Conservation (phyloP, 2,888 invertebrate genomes). For the Callinectes sapidus region DNA sequence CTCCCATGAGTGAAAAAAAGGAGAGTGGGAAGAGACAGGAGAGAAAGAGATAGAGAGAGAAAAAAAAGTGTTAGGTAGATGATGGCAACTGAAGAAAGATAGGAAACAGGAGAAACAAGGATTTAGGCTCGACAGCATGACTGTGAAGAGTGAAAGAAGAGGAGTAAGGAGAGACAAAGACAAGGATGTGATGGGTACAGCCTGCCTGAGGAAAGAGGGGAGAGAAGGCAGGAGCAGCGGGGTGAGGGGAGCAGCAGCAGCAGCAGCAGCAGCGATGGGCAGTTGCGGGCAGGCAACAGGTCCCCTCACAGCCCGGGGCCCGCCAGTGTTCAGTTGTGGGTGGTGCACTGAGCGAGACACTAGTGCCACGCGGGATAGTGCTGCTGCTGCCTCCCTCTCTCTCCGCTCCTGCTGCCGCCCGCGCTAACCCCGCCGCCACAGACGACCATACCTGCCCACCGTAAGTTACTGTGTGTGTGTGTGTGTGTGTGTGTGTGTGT, state of each 20-base stretch:
- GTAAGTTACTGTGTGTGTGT: not conserved
- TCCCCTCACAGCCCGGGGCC: not conserved
- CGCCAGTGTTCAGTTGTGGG: not conserved
- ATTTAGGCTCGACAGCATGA: not conserved
- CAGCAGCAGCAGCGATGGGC: not conserved
- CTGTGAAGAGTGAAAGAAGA: not conserved
- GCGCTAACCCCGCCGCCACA: not conserved
- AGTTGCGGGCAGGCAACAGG: not conserved
- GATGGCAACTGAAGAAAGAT: not conserved
- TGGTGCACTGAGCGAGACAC: not conserved
- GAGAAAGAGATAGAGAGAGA: not conserved
- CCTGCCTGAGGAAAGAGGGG: not conserved
- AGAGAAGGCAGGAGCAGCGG: not conserved
- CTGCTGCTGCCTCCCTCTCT: not conserved
- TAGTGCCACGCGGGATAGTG: not conserved
- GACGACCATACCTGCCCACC: not conserved
- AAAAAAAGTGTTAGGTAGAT: not conserved
- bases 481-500: conserved; percentile 4
- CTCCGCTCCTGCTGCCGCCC: not conserved
- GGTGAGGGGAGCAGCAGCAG: not conserved
- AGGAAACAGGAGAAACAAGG: not conserved
- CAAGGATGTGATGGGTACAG: not conserved
- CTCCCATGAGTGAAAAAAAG: not conserved
- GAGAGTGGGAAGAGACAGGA: not conserved
- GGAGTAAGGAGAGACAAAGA: not conserved